Percentiles rank a stretch among this genome's conserved stretches.
phyloP scores from a whole-genome alignment of 2,113 vertebrate genomes.

The Gymnarchus niloticus region DNA sequence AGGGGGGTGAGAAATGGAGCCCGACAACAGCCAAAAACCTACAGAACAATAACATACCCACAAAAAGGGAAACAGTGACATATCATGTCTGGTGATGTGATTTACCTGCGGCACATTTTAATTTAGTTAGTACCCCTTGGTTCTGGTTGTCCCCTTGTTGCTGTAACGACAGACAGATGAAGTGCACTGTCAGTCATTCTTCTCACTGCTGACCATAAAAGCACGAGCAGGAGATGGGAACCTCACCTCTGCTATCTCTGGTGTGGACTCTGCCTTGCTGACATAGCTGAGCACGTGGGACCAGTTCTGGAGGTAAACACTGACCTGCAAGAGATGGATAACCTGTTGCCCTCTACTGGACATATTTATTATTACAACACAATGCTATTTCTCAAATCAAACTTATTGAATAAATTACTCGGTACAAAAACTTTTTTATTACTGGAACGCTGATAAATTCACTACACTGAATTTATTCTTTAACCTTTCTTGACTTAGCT shows the following conservation, averaged over 20 bases:
- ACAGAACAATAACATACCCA: neutral
- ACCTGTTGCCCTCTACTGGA: neutral
- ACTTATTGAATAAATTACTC: no score
- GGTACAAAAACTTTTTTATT: no score
- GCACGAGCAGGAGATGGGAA: neutral
- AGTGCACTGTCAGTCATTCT: neutral
- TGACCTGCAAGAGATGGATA: constrained; percentile 68
- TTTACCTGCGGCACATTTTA: constrained; percentile 96
- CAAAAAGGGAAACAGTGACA: no score
- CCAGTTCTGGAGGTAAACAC: constrained; percentile 98
- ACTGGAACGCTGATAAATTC: no score
- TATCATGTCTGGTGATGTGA: neutral
- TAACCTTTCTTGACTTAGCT: no score
- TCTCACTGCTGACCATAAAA: neutral
- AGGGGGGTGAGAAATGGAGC: neutral
- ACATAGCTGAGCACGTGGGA: constrained; percentile 97
- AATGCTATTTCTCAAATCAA: no score
- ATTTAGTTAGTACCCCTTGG: constrained; percentile 91
- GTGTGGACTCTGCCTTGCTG: constrained; percentile 95
- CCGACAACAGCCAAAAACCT: neutral
- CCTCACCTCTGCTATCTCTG: constrained; percentile 91
- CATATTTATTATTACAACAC: no score
- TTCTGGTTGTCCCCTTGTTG: constrained; percentile 97
- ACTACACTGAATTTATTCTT: no score
- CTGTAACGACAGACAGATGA: constrained; percentile 51